Evolutionary conservation across 2,113 vertebrate species (phyloP).

Genomic region (Nothobranchius furzeri): DNA sequence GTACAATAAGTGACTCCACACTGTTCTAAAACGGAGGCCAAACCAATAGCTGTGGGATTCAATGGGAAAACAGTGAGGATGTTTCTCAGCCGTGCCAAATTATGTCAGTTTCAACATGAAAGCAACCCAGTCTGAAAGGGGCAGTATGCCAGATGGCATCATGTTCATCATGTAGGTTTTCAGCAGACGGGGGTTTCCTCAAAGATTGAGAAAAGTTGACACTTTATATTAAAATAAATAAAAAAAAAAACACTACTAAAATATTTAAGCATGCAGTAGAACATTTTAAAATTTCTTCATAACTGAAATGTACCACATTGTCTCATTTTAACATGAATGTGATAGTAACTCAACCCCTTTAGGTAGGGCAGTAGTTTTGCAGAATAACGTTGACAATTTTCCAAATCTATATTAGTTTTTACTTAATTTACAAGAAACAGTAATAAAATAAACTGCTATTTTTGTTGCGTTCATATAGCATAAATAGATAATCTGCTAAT

Average conservation of each 20-base stretch:
- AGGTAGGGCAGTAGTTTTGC: no score
- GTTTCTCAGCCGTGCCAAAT: slow-evolving; percentile 6
- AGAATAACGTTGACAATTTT: no score
- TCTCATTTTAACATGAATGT: no score
- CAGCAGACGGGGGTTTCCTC: not conserved
- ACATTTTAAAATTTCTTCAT: not conserved
- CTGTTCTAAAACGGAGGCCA: not conserved
- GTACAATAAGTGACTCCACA: not conserved
- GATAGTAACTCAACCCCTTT: no score
- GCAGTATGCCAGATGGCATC: slow-evolving; percentile 7
- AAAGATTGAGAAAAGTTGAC: slow-evolving; percentile 1
- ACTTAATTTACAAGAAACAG: no score
- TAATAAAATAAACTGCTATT: no score
- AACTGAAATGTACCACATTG: not conserved
- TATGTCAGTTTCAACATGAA: slow-evolving; percentile 10
- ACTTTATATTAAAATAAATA: not conserved
- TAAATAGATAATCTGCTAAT: no score
- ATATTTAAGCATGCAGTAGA: not conserved
- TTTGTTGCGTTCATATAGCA: no score
- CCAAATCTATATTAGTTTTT: slow-evolving; percentile 2
- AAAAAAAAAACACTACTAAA: not conserved
- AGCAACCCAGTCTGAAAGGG: not conserved
- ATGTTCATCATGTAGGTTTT: slow-evolving; percentile 5
- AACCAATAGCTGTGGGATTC: not conserved
- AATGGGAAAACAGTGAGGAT: not conserved